phyloP scores from a whole-genome alignment of 2,113 vertebrate species.

The Kobus ellipsiprymnus region DNA sequence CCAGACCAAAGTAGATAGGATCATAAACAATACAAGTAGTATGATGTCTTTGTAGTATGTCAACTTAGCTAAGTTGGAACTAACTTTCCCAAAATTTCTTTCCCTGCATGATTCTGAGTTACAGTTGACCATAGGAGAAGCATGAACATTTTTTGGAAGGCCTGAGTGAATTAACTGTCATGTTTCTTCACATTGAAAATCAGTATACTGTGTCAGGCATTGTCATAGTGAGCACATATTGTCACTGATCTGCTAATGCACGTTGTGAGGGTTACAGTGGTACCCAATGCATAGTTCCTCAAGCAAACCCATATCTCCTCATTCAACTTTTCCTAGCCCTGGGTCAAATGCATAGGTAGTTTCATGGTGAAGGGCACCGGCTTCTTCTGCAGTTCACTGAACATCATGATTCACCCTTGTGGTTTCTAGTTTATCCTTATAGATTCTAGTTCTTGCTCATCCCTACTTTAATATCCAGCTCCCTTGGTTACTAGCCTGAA shows the following conservation, averaged over 20 bases:
- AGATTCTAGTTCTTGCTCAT: not conserved
- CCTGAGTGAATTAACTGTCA: not conserved
- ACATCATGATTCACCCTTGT: not conserved
- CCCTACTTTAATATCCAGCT: not conserved
- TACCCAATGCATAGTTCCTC: not conserved
- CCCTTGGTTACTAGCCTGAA: not conserved
- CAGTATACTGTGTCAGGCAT: not conserved
- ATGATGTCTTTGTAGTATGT: not conserved
- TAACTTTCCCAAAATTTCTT: not conserved
- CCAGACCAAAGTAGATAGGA: not conserved
- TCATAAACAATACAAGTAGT: not conserved
- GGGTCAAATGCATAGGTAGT: no score
- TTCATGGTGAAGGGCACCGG: not conserved
- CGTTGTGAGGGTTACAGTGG: not conserved
- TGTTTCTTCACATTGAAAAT: not conserved
- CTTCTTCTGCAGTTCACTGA: not conserved
- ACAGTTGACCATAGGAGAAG: not conserved
- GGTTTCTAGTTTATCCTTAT: not conserved
- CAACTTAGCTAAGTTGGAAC: not conserved
- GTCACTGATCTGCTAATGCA: not conserved
- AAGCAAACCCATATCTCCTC: not conserved
- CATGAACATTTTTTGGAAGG: not conserved
- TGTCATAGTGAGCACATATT: not conserved
- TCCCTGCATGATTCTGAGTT: not conserved
- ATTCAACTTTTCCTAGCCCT: not conserved